Evolutionary conservation across 1,140 invertebrate species (phyloP).

Genomic region (Contarinia nasturtii): DNA sequence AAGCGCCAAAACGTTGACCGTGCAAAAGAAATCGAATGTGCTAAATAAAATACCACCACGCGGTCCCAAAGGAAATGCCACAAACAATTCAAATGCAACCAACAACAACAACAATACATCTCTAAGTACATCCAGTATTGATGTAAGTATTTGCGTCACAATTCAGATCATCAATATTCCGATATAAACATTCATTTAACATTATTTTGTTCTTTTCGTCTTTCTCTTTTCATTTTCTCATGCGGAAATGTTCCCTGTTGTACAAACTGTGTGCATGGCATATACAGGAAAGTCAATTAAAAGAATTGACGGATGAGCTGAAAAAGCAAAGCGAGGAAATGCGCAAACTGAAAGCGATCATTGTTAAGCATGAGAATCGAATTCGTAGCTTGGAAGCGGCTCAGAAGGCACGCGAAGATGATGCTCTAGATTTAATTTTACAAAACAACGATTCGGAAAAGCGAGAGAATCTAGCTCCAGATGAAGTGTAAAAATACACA

Average conservation of each 20-base stretch:
- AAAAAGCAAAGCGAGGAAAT: slow-evolving; percentile 74
- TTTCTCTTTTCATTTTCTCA: too few species aligned
- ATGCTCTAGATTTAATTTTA: slow-evolving; percentile 2
- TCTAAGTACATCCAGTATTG: not conserved
- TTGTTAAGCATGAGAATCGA: slow-evolving; percentile 85
- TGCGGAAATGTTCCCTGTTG: slow-evolving; percentile 15
- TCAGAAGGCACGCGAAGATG: slow-evolving; percentile 13
- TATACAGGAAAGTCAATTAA: slow-evolving; percentile 37
- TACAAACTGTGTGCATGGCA: too few species aligned
- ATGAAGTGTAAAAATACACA: slow-evolving; percentile 26
- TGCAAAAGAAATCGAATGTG: slow-evolving; percentile 48
- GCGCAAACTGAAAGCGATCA: slow-evolving; percentile 77
- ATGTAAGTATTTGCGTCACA: not conserved
- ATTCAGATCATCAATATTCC: too few species aligned
- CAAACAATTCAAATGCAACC: not conserved
- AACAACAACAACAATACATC: not conserved
- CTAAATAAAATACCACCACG: slow-evolving; percentile 33
- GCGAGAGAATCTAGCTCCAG: slow-evolving; percentile 20
- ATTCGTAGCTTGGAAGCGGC: slow-evolving; percentile 32
- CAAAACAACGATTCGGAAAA: slow-evolving; percentile 7
- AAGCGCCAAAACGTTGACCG: slow-evolving; percentile 29
- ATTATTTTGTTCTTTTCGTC: too few species aligned
- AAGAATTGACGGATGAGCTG: slow-evolving; percentile 30
- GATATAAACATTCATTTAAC: too few species aligned
- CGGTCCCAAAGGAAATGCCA: slow-evolving; percentile 4